phyloP scores from a whole-genome alignment of 2,888 invertebrate genomes.

The Troides helena region DNA sequence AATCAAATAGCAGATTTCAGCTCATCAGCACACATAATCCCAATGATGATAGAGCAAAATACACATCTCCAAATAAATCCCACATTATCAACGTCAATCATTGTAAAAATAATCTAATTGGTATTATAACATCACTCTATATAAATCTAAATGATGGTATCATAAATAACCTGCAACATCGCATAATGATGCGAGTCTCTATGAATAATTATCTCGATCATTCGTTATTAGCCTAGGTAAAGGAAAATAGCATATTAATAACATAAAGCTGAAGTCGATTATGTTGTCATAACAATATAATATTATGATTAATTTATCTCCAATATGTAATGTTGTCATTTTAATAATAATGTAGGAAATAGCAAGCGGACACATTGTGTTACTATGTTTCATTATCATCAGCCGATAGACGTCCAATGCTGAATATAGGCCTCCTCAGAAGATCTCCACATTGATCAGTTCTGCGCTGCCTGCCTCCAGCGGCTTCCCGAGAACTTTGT shows the following conservation, averaged over 20 bases:
- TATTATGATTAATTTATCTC: constrained; percentile 8
- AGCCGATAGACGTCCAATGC: too few species aligned
- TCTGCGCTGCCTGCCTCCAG: too few species aligned
- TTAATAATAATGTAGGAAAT: constrained; percentile 6
- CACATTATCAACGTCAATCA: too few species aligned
- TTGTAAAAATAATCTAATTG: background rate
- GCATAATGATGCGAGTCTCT: background rate
- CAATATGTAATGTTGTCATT: constrained; percentile 8
- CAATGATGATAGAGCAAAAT: too few species aligned
- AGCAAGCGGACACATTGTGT: background rate
- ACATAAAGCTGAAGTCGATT: constrained; percentile 3
- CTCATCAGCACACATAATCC: too few species aligned
- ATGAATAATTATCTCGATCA: constrained; percentile 1
- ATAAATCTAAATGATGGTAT: background rate
- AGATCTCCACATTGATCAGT: too few species aligned
- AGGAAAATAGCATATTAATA: constrained; percentile 9
- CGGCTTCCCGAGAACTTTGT: too few species aligned
- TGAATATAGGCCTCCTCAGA: too few species aligned
- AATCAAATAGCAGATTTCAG: too few species aligned
- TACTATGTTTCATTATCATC: background rate
- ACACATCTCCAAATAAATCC: too few species aligned
- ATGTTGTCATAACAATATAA: constrained; percentile 16
- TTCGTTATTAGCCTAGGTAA: background rate
- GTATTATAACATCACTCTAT: background rate
- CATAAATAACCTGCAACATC: background rate